Evolutionary conservation across 2,888 invertebrate genomes (phyloP), one percentile per base, ranked within the genome.

Genomic region (Trilocha varians): DNA sequence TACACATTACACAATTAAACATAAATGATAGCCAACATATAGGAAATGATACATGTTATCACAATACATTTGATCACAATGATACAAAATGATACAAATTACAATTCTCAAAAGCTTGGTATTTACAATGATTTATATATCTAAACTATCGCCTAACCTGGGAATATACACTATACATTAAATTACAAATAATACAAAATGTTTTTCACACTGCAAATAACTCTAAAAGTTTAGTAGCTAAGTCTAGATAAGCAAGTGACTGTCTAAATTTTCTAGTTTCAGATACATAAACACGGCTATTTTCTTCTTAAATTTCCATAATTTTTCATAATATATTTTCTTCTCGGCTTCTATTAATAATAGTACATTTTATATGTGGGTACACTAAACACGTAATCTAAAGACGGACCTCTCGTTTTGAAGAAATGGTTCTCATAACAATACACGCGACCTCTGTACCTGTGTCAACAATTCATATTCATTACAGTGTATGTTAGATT

Each of bases 391-490:
- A 85, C 80, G 74, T 85, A 85, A 75, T 84, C 82, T 66, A 85
- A 60, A 50, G 78, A 71, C 43, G 74, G 69, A 65, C 85, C 85
- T 59, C 84, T 71, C 57, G 80, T 71, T 70, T 83, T 78, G 84
- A 84, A 85, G 83, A 84, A 85, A 82, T 85, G 85, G 73, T 83
- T 84, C 77, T 85, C 82, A 83, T 85, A 85, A 74, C 74, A 73
- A 84, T 85, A 85, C 45, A 78, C 83, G 59, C 85, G 84, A 67
- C 82, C 84, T 68, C 82, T 84, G 84, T 85, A 85, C 85, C 85
- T 85, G 85, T 70, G 77, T 74, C 75, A 84, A 84, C 59, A 82
- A 83, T 73, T 63, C 56, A 52, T 52, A 34, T 16, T 48, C 47
- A 50, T 62, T 62, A 59, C 25, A 25, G 2, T 25, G 25, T 25